A percentile compares a stretch with the other conserved stretches of the same genome.
Conservation (phyloP, 2,888 invertebrate genomes). For the Drosophila hamatofila region DNA sequence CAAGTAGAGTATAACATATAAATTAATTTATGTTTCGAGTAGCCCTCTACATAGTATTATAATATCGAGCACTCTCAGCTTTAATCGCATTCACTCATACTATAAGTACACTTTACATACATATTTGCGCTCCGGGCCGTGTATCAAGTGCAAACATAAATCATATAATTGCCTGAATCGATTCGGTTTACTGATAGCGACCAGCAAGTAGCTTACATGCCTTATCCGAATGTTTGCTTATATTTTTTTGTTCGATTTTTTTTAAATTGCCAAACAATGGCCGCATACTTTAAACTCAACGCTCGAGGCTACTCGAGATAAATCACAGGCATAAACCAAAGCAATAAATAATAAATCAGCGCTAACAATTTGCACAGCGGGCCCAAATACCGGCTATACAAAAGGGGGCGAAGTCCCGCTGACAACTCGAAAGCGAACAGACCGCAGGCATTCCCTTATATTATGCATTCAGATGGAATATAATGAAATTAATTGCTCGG, state of each 20-base stretch:
- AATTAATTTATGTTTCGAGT: neutral
- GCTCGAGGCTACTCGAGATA: slow-evolving; percentile 50
- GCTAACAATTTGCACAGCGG: slow-evolving; percentile 69
- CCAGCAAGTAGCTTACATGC: slow-evolving; percentile 15
- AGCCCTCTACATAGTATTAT: neutral
- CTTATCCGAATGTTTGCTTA: slow-evolving; percentile 9
- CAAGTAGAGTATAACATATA: neutral
- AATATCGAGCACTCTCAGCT: neutral
- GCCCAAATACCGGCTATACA: slow-evolving; percentile 9
- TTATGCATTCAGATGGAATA: slow-evolving; percentile 66
- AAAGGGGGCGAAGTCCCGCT: slow-evolving; percentile 36
- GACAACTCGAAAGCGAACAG: slow-evolving; percentile 49
- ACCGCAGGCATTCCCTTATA: slow-evolving; percentile 42
- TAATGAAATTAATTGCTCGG: slow-evolving; percentile 71
- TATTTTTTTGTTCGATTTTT: slow-evolving; percentile 8
- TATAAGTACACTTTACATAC: slow-evolving; percentile 1
- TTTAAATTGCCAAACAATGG: slow-evolving; percentile 55
- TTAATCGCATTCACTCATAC: neutral
- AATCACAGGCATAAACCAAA: slow-evolving; percentile 67
- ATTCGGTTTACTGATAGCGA: slow-evolving; percentile 45
- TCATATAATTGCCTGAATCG: slow-evolving; percentile 65
- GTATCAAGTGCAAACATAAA: slow-evolving; percentile 66
- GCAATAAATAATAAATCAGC: slow-evolving; percentile 77
- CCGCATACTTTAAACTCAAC: slow-evolving; percentile 46
- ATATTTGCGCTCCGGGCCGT: slow-evolving; percentile 9